Evolutionary conservation across 2,888 invertebrate genomes (phyloP), one percentile per base, ranked within the genome.

Genomic region (Archaeoteleia sp.): DNA sequence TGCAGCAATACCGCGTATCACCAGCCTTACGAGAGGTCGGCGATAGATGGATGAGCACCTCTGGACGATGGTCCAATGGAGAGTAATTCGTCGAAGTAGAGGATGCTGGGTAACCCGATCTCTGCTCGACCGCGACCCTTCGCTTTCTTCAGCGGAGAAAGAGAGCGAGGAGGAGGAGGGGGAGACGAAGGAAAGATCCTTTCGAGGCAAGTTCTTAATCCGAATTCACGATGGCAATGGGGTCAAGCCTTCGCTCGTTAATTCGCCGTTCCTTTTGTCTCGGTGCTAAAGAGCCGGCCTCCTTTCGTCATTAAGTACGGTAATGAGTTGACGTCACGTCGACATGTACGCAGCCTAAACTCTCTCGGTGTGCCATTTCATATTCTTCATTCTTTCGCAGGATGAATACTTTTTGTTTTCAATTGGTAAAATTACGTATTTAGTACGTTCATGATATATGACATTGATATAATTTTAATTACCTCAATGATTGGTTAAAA

Each of bases 71-170:
- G 68, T 71, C 73, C 76, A 76, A 78, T 75, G 74, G 73, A 74
- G 79, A 78, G 78, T 76, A 79, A 80, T 80, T 79, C 76, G 75
- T 75, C 76, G 67, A 68, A 77, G 73, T 73, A 51, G 78, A 80
- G 79, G 81, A 83, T 80, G 84, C 78, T 75, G 79, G 75, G 81
- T 81, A 81, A 81, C 80, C 77, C 74, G 82, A 81, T 72, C 71
- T 70, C 71, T 57, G 70, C 70, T 67, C 71, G 73, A 72, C 74
- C 40, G 63, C 58, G 42, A 74, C 71, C 74, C 73, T 57, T 61
- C 72, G 46, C 48, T 63, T 67, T 54, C 69, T 40, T 63, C 53
- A 32, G 14, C 35, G 20, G 25, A 45, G 15, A 14, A 45, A 23
- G 54, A 45, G 17, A 10, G 61, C 43, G 37, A 35, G 37, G 51